Percentiles rank a stretch among this genome's conserved stretches.
Evolutionary conservation across 2,888 invertebrate species (phyloP).

Genomic region (Agrotis puta): DNA sequence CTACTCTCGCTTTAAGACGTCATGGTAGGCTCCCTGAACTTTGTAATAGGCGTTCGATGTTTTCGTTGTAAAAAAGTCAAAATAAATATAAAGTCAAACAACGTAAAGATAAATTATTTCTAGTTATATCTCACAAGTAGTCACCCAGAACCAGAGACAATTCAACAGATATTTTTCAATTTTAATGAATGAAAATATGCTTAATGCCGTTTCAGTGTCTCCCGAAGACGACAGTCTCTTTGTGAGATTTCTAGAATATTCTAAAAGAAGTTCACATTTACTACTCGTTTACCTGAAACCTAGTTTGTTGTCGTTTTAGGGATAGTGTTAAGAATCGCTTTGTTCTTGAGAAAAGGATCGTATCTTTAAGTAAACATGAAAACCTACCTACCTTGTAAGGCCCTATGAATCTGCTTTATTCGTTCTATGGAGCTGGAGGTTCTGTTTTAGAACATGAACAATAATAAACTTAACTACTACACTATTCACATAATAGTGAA

Average conservation of each 20-base stretch:
- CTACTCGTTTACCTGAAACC: slow-evolving; percentile 3
- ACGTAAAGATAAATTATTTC: no score
- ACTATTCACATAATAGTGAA: neutral
- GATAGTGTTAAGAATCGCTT: neutral
- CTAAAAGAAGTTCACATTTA: neutral
- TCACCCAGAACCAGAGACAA: neutral
- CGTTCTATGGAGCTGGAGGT: neutral
- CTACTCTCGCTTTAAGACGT: no score
- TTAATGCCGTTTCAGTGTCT: slow-evolving; percentile 5
- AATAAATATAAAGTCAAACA: no score
- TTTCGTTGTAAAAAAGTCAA: no score
- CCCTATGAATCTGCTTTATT: neutral
- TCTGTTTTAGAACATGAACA: neutral
- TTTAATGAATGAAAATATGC: slow-evolving; percentile 47
- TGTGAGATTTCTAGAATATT: slow-evolving; percentile 36
- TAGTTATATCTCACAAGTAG: neutral
- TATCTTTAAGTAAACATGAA: neutral
- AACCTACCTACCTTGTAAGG: neutral
- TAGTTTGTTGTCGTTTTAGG: slow-evolving; percentile 9
- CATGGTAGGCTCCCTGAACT: no score
- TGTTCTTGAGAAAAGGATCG: neutral
- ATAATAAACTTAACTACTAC: neutral
- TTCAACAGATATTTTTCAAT: slow-evolving; percentile 2
- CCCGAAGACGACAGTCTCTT: slow-evolving; percentile 2
- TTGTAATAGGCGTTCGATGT: no score